Percentiles rank a stretch among this genome's conserved stretches.
Evolutionary conservation across 1,140 invertebrate species (phyloP).

Genomic region (Drosophila obscura): DNA sequence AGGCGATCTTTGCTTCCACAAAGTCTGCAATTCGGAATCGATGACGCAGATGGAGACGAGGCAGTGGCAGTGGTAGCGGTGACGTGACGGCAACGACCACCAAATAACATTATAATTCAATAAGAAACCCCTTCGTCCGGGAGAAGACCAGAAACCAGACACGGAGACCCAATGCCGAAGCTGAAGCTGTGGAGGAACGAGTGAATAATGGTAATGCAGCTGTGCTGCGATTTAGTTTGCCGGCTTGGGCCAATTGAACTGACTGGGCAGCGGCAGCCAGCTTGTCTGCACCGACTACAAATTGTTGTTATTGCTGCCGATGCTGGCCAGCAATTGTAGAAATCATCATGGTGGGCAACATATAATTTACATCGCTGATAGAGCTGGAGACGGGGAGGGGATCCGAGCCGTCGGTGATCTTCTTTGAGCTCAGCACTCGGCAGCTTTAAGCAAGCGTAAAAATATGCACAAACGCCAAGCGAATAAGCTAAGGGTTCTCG

Average conservation of each 20-base stretch:
- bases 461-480: conserved; percentile 50
- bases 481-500: not conserved
- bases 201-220: conserved; percentile 50
- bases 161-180: not conserved
- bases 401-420: conserved; percentile 48
- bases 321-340: conserved; percentile 73
- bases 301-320: conserved; percentile 50
- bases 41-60: conserved; percentile 60
- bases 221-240: conserved; percentile 29
- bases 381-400: conserved; percentile 8
- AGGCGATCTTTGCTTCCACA: conserved; percentile 18
- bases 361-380: conserved; percentile 69
- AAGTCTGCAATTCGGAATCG: conserved; percentile 28
- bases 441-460: conserved; percentile 76
- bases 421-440: conserved; percentile 55
- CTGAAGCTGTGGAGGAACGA: conserved; percentile 3
- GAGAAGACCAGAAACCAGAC: conserved; percentile 20
- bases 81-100: conserved; percentile 22
- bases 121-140: conserved; percentile 50
- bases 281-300: conserved; percentile 53
- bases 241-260: conserved; percentile 8
- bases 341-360: conserved; percentile 74
- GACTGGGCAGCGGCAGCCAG: conserved; percentile 49
- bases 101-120: conserved; percentile 80
- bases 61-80: conserved; percentile 14